Base-by-base conservation (phyloP, 2,113 vertebrate genomes). In the Heliornis fulica region DNA sequence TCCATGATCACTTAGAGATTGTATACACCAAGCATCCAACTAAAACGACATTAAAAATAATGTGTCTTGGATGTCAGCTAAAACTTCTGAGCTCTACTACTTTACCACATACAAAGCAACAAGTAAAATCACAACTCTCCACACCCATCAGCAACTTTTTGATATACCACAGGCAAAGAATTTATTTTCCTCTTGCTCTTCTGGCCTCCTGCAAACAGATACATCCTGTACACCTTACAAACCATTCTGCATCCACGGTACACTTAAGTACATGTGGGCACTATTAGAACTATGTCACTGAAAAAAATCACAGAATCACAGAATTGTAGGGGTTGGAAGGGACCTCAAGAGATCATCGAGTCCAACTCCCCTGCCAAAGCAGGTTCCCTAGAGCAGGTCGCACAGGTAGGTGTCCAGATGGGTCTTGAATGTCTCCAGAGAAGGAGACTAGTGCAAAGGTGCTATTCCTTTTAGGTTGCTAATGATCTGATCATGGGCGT, bases 211-310 rank as follows among this genome's bases (percentile, higher is more conserved):
- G 46, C 60, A 74, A 57, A n/a, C 34, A 75, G 48, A 3, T 43
- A 10, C 19, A 21, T 7, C 36, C 1, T 50, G 48, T 15, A 43
- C 65, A 61, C 8, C 40, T 70, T 19, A 50, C 6, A 54, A 51
- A 72, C 13, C 25, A 25, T 4, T 65, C 65, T 31, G 9, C 13
- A 59, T 13, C 21, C 61, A 15, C 0, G 1, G 80, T 60, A 66
- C 34, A 17, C 34, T 3, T 19, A 9, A 23, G 14, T 29, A 45
- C 36, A 15, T 21, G 11, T 8, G 23, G 20, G 41, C 2, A 2
- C 22, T 60, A 18, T 3, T 34, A 46, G 0, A 13, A 87, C 87
- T 26, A 7, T 0, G 7, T 16, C 50, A 83, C 11, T 21, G 41
- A 54, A 48, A 64, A 75, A 76, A 19, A n/a, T n/a, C n/a, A n/a